Conservation (phyloP, 1,140 invertebrate species). For the Lepidurus couesii region DNA sequence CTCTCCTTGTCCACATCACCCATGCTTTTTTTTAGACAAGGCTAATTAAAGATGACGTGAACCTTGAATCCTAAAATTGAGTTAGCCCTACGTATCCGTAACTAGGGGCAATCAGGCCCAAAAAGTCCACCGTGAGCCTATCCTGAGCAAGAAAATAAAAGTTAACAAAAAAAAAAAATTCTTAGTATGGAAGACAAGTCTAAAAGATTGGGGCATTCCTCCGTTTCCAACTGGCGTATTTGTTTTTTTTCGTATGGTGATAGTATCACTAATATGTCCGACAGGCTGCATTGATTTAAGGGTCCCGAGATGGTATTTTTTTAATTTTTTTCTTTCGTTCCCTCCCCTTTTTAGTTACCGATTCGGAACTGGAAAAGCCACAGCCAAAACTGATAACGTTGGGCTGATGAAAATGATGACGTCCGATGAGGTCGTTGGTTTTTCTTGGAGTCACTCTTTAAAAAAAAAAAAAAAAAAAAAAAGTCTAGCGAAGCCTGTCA, state of each 20-base stretch:
- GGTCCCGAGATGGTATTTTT: not conserved
- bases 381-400: not conserved
- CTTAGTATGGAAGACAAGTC: not conserved
- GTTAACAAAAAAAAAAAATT: not conserved
- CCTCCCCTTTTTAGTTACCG: too few species aligned
- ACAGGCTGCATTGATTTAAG: not conserved
- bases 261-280: conserved; percentile 4
- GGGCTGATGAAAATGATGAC: not conserved
- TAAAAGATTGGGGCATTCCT: not conserved
- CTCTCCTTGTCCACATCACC: not conserved
- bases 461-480: not conserved
- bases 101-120: not conserved
- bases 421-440: not conserved
- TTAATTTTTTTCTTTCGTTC: not conserved
- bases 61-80: not conserved
- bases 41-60: not conserved
- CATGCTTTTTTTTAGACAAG: not conserved
- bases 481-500: not conserved
- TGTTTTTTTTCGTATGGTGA: not conserved
- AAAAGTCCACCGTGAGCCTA: not conserved
- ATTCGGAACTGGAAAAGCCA: not conserved
- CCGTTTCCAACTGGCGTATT: not conserved
- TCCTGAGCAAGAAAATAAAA: not conserved
- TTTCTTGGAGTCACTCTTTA: not conserved
- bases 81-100: not conserved